phyloP scores from a whole-genome alignment of 1,140 invertebrate species.

The Wiebesia pumilae region DNA sequence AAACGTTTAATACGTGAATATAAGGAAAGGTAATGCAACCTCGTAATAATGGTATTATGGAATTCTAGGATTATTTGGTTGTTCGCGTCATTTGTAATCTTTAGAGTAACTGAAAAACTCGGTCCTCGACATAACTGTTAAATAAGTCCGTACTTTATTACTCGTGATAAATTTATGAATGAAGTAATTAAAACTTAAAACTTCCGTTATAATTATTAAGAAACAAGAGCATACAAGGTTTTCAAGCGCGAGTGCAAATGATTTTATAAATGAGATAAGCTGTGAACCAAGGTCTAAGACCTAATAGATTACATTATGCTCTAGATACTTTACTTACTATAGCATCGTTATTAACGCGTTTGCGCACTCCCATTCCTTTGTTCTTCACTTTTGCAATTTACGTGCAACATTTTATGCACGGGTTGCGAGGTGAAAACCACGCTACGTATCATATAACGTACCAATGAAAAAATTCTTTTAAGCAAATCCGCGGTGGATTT shows the following conservation, averaged over 20 bases:
- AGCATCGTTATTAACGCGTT: not conserved
- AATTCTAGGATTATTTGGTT: no score
- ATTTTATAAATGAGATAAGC: not conserved
- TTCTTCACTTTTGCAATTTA: constrained; percentile 31
- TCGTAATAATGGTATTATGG: no score
- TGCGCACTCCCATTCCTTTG: not conserved
- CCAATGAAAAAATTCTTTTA: no score
- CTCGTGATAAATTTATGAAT: not conserved
- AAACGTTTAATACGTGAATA: no score
- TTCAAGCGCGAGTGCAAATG: not conserved
- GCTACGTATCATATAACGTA: not conserved
- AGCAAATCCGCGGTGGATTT: not conserved
- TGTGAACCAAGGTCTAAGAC: not conserved
- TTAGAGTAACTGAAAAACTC: not conserved
- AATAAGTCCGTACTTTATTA: not conserved
- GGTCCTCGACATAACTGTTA: not conserved
- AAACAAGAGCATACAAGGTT: not conserved
- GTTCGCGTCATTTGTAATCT: not conserved
- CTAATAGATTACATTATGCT: not conserved
- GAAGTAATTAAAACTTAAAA: not conserved
- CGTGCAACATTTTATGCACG: not conserved
- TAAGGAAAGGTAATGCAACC: no score
- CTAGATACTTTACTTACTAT: constrained; percentile 22
- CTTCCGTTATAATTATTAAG: not conserved
- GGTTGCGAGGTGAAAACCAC: not conserved